Conservation (phyloP, 2,888 invertebrate genomes). For the Andrena bucephala region DNA sequence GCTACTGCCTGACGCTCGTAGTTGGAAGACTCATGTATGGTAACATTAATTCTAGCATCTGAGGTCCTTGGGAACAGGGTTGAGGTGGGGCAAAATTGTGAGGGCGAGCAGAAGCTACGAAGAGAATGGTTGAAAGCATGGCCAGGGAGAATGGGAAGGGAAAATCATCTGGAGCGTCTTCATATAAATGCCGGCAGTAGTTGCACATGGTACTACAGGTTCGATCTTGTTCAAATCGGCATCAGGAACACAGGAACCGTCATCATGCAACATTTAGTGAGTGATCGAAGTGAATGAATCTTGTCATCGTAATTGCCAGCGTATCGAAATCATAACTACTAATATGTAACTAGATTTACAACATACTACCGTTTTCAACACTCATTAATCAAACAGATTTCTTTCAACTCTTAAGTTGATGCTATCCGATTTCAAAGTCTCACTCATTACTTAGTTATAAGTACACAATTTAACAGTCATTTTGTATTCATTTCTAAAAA, state of each 20-base stretch:
- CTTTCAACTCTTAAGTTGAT: background rate
- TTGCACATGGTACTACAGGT: constrained; percentile 78
- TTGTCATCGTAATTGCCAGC: constrained; percentile 6
- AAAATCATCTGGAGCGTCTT: constrained; percentile 79
- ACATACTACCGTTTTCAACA: background rate
- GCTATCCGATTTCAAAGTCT: background rate
- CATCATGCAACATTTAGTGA: constrained; percentile 82
- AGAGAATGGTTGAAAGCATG: constrained; percentile 70
- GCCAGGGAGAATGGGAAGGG: constrained; percentile 79
- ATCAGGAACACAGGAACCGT: constrained; percentile 62
- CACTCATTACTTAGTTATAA: background rate
- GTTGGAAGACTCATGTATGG: constrained; percentile 6
- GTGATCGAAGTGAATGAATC: constrained; percentile 66
- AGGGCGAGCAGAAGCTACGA: constrained; percentile 65
- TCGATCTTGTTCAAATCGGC: constrained; percentile 80
- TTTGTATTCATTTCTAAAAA: too few species aligned
- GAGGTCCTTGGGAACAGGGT: constrained; percentile 35
- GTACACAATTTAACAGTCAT: background rate
- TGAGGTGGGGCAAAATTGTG: constrained; percentile 63
- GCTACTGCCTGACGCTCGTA: constrained; percentile 17
- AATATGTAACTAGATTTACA: background rate
- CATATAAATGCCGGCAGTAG: constrained; percentile 81
- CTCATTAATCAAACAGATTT: background rate
- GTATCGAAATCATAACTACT: background rate
- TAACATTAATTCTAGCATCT: constrained; percentile 22